These are phyloP conservation scores for Mastigias papua DNA, from an alignment of 30 jellyfish, hydroid and myxozoan genomes.

Conservation along the genomic window DNA sequence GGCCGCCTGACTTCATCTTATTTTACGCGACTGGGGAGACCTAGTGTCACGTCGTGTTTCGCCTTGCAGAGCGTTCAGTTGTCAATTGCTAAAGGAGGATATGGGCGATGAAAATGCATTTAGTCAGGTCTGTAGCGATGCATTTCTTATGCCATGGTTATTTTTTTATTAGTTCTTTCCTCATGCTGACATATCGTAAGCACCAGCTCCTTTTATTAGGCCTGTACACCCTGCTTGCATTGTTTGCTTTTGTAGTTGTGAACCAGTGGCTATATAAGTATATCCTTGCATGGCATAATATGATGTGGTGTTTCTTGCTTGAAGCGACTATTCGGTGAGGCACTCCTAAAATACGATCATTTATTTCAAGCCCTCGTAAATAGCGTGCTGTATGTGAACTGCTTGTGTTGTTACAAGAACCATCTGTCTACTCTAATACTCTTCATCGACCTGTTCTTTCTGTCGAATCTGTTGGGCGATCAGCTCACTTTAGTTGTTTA, in stretches of 20 bases:
- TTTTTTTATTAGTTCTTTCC: too few species aligned
- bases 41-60: background rate
- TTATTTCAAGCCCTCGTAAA: background rate
- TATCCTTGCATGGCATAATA: background rate
- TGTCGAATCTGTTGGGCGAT: background rate
- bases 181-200: background rate
- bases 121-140: conserved; percentile 12
- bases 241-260: background rate
- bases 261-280: background rate
- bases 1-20: background rate
- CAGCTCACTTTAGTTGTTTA: too few species aligned
- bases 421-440: background rate
- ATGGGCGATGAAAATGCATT: conserved; percentile 21
- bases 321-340: background rate
- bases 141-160: background rate
- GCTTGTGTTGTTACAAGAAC: background rate
- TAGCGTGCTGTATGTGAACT: background rate
- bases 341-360: background rate
- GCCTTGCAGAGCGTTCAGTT: background rate
- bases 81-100: background rate
- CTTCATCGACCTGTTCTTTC: background rate
- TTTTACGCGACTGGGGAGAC: too few species aligned
- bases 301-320: background rate
- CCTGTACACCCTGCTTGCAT: background rate
- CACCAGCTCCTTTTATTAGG: background rate